phyloP scores from a whole-genome alignment of 2,888 invertebrate genomes.

The Cantharis nigra region DNA sequence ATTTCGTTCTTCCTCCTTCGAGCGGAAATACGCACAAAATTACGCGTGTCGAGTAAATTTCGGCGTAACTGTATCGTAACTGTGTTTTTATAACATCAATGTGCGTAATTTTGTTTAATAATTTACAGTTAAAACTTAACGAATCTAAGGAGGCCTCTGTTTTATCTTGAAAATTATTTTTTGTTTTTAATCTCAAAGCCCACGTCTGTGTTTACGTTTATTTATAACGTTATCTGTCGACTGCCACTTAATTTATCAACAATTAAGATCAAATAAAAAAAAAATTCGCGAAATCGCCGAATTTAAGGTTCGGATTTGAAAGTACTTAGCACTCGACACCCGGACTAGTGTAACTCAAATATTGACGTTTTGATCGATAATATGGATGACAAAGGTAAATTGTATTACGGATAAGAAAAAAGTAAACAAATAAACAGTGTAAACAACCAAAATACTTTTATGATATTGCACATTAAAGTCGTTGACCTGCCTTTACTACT shows the following conservation, averaged over 20 bases:
- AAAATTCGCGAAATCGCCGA: not conserved
- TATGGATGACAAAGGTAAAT: not conserved
- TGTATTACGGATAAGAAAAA: not conserved
- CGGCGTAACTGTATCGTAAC: not conserved
- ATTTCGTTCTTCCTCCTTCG: not conserved
- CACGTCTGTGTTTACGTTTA: not conserved
- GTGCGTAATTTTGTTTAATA: not conserved
- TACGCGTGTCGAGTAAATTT: not conserved
- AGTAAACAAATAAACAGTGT: slow-evolving; percentile 27
- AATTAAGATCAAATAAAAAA: not conserved
- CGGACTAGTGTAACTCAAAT: not conserved
- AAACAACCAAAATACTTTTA: slow-evolving; percentile 29
- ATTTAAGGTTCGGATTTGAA: not conserved
- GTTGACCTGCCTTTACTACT: slow-evolving; percentile 28
- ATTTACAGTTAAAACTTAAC: not conserved
- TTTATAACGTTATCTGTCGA: not conserved
- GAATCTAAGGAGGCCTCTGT: not conserved
- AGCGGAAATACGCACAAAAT: not conserved
- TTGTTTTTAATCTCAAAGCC: not conserved
- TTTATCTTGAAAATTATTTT: not conserved
- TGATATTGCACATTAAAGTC: slow-evolving; percentile 28
- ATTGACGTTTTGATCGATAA: not conserved
- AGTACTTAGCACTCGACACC: not conserved
- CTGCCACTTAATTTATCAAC: not conserved
- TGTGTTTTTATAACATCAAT: not conserved